Evolutionary conservation across 2,113 vertebrate genomes (phyloP), one percentile per base, ranked within the genome.

Genomic region (Rhineura floridana): DNA sequence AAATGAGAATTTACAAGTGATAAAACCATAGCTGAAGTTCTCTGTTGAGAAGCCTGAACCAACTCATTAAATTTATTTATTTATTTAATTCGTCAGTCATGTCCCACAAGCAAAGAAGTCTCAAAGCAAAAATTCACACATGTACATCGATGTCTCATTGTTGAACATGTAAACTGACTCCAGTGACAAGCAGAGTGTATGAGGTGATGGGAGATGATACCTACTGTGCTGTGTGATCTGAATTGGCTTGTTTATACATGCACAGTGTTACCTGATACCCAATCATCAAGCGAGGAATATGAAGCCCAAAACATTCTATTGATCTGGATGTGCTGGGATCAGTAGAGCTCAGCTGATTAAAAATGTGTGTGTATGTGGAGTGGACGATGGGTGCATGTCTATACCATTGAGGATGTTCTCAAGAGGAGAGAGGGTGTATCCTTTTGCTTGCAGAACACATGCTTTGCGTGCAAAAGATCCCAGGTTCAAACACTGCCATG

Each of bases 1-100:
- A 55, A 79, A 86, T 15, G 39, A 81, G 0, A 0, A 91, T 86
- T 78, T 87, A 19, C 50, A 88, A 81, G 77, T 9, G 73, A 72
- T 52, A 55, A 28, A 28, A 81, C 70, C 82, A 86, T 76, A 11
- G 15, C 62, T 42, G 25, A 63, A 87, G 55, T n/a, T 77, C 0
- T 63, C 90, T 84, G 12, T 39, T 55, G 82, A 81, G 87, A 73
- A 65, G n/a, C n/a, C 36, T 19, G 70, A 72, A 72, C 36, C n/a
- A 50, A 13, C 55, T 0, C 69, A 39, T 70, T 78, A 80, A 75
- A 46, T 15, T 0, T 36, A 19, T 11, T 0, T 36, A 19, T 11
- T 21, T 39, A 42, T 7, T 72, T 72, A 17, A 72, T 72, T 39
- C 39, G 17, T 59, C 21, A 6, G 6, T 72, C 19, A 72, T 17